Percentiles rank a stretch among this genome's conserved stretches.
Conservation (phyloP, 1,140 invertebrate genomes). For the Lasioglossum albipes region DNA sequence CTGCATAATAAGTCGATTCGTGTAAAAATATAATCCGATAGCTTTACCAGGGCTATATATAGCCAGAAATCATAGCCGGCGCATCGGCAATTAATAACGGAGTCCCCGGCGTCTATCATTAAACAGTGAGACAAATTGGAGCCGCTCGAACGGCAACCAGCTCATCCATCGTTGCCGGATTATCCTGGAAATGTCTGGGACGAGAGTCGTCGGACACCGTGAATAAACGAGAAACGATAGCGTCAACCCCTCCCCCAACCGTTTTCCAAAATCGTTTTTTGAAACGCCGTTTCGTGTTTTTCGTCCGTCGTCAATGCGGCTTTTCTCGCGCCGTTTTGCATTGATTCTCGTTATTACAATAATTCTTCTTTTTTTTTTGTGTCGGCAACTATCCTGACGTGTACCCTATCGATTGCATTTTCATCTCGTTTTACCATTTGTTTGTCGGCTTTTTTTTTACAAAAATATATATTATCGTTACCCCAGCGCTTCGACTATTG, state of each 20-base stretch:
- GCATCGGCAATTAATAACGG: slow-evolving; percentile 46
- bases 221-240: background rate
- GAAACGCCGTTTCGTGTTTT: slow-evolving; percentile 2
- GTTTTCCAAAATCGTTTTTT: background rate
- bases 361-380: slow-evolving; percentile 29
- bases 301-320: background rate
- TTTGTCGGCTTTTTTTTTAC: slow-evolving; percentile 45
- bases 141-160: slow-evolving; percentile 41
- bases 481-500: slow-evolving; percentile 55
- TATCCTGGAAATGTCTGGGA: slow-evolving; percentile 29
- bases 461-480: slow-evolving; percentile 63
- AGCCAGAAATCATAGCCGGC: slow-evolving; percentile 20
- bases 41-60: slow-evolving; percentile 19
- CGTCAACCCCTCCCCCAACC: background rate
- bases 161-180: slow-evolving; percentile 18
- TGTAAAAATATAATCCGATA: slow-evolving; percentile 38
- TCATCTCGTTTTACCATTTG: no score
- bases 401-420: slow-evolving; percentile 27
- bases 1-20: background rate
- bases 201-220: background rate
- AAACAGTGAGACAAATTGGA: slow-evolving; percentile 57
- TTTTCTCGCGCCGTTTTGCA: slow-evolving; percentile 36
- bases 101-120: slow-evolving; percentile 34
- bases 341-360: slow-evolving; percentile 33
- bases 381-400: slow-evolving; percentile 32